Percentiles rank a stretch among this genome's conserved stretches.
Evolutionary conservation across 2,888 invertebrate species (phyloP).

Genomic region (Drosophila acutilabella): DNA sequence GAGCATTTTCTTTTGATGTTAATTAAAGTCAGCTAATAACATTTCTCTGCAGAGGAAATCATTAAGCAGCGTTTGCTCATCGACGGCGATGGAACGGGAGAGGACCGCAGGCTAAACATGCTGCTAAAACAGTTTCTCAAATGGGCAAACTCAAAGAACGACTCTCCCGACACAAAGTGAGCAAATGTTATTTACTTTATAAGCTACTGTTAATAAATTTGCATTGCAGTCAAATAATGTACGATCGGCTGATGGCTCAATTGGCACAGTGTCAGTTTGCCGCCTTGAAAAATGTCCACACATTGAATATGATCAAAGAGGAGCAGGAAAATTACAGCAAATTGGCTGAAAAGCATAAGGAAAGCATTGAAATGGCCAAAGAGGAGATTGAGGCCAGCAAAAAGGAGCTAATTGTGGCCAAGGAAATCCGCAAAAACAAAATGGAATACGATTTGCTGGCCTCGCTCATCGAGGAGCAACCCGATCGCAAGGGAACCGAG

Average conservation of each 20-base stretch:
- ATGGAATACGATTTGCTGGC: constrained; percentile 97
- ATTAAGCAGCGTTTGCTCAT: constrained; percentile 95
- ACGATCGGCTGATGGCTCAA: constrained; percentile 93
- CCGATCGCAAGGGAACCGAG: constrained; percentile 92
- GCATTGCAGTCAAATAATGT: constrained; percentile 87
- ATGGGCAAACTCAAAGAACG: constrained; percentile 90
- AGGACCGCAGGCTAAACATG: constrained; percentile 95
- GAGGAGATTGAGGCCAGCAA: constrained; percentile 93
- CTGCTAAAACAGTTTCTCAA: constrained; percentile 93
- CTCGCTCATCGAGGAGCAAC: constrained; percentile 95
- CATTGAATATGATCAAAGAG: constrained; percentile 92
- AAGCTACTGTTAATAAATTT: neutral
- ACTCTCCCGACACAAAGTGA: constrained; percentile 89
- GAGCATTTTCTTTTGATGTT: neutral
- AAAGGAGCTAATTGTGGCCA: constrained; percentile 91
- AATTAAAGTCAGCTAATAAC: neutral
- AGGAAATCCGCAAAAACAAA: constrained; percentile 94
- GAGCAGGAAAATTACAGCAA: constrained; percentile 93
- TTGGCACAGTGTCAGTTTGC: constrained; percentile 95
- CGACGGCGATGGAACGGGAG: constrained; percentile 98
- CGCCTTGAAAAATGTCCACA: constrained; percentile 92
- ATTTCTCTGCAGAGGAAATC: constrained; percentile 91
- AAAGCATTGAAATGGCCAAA: constrained; percentile 92
- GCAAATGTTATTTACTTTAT: constrained; percentile 22
- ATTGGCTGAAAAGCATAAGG: constrained; percentile 91